Conservation (phyloP, 2,888 invertebrate genomes). For the Dendrolimus houi region DNA sequence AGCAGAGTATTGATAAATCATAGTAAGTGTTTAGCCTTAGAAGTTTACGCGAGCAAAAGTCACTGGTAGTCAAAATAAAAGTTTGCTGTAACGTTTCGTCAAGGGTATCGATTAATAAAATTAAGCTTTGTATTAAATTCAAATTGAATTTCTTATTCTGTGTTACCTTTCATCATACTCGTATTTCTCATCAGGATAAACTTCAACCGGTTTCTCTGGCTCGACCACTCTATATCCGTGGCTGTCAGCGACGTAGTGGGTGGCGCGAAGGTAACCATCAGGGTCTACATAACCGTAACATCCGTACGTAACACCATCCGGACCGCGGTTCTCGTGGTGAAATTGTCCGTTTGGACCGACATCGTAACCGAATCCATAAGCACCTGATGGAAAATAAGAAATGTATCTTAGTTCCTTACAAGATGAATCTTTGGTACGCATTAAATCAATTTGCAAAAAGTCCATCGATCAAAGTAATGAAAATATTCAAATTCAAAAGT, state of each 20-base stretch:
- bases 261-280: conserved; percentile 78
- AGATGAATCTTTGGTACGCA: too few relatives aligned
- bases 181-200: conserved; percentile 73
- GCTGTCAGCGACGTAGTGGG: conserved; percentile 86
- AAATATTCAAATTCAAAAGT: too few relatives aligned
- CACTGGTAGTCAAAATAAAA: too few relatives aligned
- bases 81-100: too few relatives aligned
- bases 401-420: too few relatives aligned
- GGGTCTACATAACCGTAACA: conserved; percentile 88
- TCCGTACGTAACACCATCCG: conserved; percentile 86
- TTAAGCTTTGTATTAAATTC: too few relatives aligned
- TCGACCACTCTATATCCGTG: conserved; percentile 86
- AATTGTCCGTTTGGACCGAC: conserved; percentile 85
- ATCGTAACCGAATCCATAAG: conserved; percentile 87
- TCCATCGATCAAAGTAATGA: too few relatives aligned
- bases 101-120: too few relatives aligned
- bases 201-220: conserved; percentile 81
- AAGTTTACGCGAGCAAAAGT: too few relatives aligned
- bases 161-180: conserved; percentile 62
- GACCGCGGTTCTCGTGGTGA: conserved; percentile 85
- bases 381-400: conserved; percentile 57
- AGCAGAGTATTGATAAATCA: too few relatives aligned
- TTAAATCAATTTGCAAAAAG: too few relatives aligned
- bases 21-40: too few relatives aligned
- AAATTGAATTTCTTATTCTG: background rate